Conservation (phyloP, 2,888 invertebrate genomes). For the Caenorhabditis japonica region DNA sequence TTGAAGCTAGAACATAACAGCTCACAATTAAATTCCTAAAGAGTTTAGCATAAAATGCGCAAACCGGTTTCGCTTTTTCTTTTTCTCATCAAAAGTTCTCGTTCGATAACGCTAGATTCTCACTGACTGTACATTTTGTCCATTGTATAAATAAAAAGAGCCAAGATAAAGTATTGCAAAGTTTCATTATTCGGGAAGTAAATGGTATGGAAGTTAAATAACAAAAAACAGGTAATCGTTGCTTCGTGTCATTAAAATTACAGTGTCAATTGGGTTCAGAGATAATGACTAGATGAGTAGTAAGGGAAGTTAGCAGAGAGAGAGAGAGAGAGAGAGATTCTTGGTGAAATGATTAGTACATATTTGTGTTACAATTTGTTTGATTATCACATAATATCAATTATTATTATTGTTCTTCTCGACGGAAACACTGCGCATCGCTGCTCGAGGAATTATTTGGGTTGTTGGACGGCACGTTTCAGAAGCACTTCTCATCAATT, state of each 20-base stretch:
- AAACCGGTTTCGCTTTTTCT: slow-evolving; percentile 36
- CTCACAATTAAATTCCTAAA: neutral
- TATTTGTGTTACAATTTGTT: too few species aligned
- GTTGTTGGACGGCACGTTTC: slow-evolving; percentile 43
- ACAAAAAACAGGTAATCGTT: too few species aligned
- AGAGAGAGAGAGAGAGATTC: slow-evolving; percentile 11
- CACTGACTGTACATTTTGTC: slow-evolving; percentile 44
- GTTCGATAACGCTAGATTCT: slow-evolving; percentile 20
- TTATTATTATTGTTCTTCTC: slow-evolving; percentile 48
- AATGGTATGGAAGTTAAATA: too few species aligned
- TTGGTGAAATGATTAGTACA: neutral
- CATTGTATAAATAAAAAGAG: too few species aligned
- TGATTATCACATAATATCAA: slow-evolving; percentile 12
- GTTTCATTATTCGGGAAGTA: too few species aligned
- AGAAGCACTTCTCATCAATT: slow-evolving; percentile 34
- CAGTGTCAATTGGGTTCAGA: too few species aligned
- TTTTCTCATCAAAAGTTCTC: slow-evolving; percentile 1
- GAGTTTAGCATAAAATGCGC: slow-evolving; percentile 46
- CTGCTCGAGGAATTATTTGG: slow-evolving; percentile 19
- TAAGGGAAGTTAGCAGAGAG: neutral
- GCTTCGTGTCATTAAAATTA: too few species aligned
- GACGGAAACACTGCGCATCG: slow-evolving; percentile 35
- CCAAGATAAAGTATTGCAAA: slow-evolving; percentile 18
- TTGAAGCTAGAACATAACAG: slow-evolving; percentile 9
- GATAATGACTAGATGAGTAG: slow-evolving; percentile 16